Conservation (phyloP, 2,113 vertebrate species). For the Sylvietta virens region DNA sequence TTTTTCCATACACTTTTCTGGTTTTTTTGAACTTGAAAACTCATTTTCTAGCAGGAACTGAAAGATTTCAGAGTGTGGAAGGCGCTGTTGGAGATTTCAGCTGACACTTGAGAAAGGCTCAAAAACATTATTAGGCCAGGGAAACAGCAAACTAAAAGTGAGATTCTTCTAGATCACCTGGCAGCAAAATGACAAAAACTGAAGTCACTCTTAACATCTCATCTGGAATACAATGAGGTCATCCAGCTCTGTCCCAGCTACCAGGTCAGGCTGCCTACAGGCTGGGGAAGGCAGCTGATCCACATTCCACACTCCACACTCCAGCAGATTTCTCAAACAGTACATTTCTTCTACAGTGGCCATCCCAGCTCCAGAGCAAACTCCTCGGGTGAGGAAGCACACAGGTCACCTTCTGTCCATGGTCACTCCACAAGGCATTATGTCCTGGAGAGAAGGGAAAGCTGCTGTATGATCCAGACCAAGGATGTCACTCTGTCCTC, state of each 20-base stretch:
- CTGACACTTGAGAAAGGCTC: background rate
- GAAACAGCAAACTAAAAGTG: background rate
- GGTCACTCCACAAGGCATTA: background rate
- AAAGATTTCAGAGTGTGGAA: background rate
- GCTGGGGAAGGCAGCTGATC: background rate
- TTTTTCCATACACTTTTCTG: background rate
- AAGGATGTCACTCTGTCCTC: background rate
- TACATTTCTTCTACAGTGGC: background rate
- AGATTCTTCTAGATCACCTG: background rate
- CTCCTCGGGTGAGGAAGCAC: accelerated
- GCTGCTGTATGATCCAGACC: background rate
- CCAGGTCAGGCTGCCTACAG: background rate
- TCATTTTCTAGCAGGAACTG: background rate
- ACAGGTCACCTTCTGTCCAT: background rate
- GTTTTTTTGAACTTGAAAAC: background rate
- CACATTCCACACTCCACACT: background rate
- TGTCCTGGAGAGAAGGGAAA: background rate
- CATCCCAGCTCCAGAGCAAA: background rate
- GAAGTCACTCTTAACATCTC: background rate
- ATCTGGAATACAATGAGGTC: background rate
- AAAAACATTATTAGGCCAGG: background rate
- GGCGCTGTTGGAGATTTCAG: background rate
- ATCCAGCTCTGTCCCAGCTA: background rate
- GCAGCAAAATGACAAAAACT: background rate
- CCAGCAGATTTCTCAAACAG: background rate